These are phyloP conservation scores for Tichodroma muraria DNA, from an alignment of 2,113 vertebrate species.

Conservation along the genomic window DNA sequence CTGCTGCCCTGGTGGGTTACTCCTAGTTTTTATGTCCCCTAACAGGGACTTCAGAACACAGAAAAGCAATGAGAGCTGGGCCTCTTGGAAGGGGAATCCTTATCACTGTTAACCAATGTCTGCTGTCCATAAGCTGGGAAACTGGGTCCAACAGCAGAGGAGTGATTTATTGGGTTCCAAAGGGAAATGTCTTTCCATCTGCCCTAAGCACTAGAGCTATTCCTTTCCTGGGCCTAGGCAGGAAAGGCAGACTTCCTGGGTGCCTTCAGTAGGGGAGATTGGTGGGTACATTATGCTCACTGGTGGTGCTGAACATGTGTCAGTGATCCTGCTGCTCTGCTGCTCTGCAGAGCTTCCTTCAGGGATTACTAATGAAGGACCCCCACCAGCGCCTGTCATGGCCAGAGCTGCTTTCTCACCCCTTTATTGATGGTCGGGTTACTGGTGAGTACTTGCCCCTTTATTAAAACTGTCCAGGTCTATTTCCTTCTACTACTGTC, in stretches of 20 bases:
- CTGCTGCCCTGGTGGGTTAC: background rate
- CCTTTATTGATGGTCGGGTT: constrained; percentile 87
- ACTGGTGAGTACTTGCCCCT: constrained; percentile 70
- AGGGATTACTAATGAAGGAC: constrained; percentile 92
- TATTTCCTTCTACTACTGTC: background rate
- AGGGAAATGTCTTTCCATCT: background rate
- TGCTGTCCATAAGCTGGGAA: background rate
- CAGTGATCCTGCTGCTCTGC: background rate
- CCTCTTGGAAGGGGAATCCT: background rate
- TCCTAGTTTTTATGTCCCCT: background rate
- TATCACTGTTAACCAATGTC: background rate
- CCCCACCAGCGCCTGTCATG: constrained; percentile 85
- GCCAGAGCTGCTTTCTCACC: constrained; percentile 88
- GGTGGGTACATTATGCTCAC: background rate
- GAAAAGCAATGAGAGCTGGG: background rate
- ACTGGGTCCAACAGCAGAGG: background rate
- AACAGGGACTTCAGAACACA: background rate
- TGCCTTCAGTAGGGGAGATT: background rate
- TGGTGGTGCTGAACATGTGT: background rate
- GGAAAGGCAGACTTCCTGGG: background rate
- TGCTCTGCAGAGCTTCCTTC: constrained; percentile 83
- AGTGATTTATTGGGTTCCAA: background rate
- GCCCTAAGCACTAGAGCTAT: background rate
- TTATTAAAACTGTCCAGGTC: background rate
- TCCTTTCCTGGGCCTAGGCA: background rate